phyloP scores from a whole-genome alignment of 2,113 vertebrate genomes.

The Thamnaconus septentrionalis region DNA sequence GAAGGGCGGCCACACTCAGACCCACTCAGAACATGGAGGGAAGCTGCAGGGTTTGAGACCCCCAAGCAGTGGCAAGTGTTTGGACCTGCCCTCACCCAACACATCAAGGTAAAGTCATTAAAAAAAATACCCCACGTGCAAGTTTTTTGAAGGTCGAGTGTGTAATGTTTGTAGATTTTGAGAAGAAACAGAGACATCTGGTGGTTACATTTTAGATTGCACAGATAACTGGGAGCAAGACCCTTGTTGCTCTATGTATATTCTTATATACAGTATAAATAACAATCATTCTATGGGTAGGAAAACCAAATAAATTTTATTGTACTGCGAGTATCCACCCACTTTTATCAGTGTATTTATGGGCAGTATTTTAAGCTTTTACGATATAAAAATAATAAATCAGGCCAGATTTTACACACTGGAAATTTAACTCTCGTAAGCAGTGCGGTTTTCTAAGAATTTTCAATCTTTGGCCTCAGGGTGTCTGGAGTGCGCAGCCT shows the following conservation, averaged over 20 bases:
- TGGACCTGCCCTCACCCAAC: slow-evolving; percentile 81
- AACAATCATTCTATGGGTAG: too few relatives aligned
- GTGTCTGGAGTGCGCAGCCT: slow-evolving; percentile 82
- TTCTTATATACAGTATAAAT: too few relatives aligned
- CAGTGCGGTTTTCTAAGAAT: background rate
- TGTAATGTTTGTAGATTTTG: background rate
- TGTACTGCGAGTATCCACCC: too few relatives aligned
- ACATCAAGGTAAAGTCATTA: slow-evolving; percentile 81
- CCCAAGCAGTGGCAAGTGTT: slow-evolving; percentile 73
- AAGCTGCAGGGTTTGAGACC: slow-evolving; percentile 81
- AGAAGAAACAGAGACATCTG: too few relatives aligned
- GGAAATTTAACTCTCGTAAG: background rate
- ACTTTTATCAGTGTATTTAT: too few relatives aligned
- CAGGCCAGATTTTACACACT: background rate
- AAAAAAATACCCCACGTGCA: background rate
- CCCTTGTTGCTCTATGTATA: too few relatives aligned
- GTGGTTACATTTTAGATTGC: too few relatives aligned
- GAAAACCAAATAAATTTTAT: too few relatives aligned
- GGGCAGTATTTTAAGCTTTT: too few relatives aligned
- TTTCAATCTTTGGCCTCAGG: slow-evolving; percentile 61
- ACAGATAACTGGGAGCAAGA: too few relatives aligned
- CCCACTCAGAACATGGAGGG: slow-evolving; percentile 70
- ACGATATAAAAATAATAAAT: too few relatives aligned
- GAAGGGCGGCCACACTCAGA: slow-evolving; percentile 60
- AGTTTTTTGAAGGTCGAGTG: background rate